A percentile compares a stretch with the other conserved stretches of the same genome.
Evolutionary conservation across 2,113 vertebrate species (phyloP).

Genomic region (Calyptomena viridis): DNA sequence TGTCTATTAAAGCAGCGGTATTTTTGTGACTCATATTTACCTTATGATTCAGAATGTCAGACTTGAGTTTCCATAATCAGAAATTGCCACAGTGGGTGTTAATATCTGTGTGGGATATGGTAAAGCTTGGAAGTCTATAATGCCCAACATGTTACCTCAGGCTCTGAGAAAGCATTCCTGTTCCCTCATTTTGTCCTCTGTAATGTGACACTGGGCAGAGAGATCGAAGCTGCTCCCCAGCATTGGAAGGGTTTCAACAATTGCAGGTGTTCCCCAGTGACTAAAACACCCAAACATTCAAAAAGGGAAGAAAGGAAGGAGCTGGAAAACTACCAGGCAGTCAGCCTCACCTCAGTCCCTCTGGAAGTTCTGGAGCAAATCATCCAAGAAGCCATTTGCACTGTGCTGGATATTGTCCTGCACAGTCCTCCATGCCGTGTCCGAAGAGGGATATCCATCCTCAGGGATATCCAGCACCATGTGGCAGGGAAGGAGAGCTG

Average conservation of each 20-base stretch:
- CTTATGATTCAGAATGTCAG: neutral
- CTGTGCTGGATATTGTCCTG: neutral
- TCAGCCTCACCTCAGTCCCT: neutral
- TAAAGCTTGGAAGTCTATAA: neutral
- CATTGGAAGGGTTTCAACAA: accelerated
- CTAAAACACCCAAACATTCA: neutral
- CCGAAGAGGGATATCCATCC: accelerated
- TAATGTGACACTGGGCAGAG: neutral
- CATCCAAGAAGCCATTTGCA: neutral
- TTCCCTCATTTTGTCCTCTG: neutral
- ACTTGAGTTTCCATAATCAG: neutral
- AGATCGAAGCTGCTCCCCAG: neutral
- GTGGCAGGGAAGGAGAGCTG: neutral
- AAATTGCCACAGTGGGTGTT: neutral
- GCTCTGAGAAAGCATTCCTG: neutral
- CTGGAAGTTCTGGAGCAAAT: neutral
- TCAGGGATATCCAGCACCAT: neutral
- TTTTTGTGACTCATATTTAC: neutral
- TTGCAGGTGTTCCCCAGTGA: too few relatives aligned
- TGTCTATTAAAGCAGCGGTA: neutral
- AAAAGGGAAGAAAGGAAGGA: neutral
- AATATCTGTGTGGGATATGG: neutral
- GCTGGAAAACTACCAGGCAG: neutral
- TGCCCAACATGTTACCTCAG: neutral
- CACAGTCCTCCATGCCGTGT: accelerated